A percentile compares a stretch with the other conserved stretches of the same genome.
Evolutionary conservation across 2,888 invertebrate species (phyloP).

Genomic region (Diogma glabrata): DNA sequence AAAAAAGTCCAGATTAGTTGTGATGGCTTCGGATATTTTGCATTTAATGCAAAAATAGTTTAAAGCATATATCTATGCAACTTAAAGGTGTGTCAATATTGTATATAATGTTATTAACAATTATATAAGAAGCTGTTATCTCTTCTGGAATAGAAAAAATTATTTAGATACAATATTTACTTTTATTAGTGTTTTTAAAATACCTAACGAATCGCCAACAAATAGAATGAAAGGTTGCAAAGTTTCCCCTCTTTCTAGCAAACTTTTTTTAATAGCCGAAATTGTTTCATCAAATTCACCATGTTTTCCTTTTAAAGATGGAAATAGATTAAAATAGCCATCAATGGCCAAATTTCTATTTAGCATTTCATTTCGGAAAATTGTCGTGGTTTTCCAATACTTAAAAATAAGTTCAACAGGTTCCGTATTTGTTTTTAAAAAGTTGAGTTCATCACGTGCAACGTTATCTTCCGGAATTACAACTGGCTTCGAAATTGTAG

Average conservation of each 20-base stretch:
- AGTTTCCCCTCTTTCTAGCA: not conserved
- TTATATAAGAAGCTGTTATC: not conserved
- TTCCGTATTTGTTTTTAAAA: not conserved
- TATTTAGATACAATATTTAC: too few relatives aligned
- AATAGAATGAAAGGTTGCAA: not conserved
- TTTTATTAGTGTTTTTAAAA: too few relatives aligned
- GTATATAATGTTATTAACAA: not conserved
- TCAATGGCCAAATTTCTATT: not conserved
- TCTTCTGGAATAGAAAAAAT: not conserved
- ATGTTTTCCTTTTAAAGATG: not conserved
- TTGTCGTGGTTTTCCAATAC: not conserved
- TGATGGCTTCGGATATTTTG: not conserved
- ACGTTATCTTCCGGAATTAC: not conserved
- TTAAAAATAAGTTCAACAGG: not conserved
- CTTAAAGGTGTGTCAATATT: not conserved
- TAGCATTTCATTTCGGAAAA: not conserved
- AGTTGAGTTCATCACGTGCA: not conserved
- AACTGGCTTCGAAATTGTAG: not conserved
- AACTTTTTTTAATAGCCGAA: not conserved
- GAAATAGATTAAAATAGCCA: not conserved
- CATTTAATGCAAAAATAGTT: not conserved
- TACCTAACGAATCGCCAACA: not conserved
- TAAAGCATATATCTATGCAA: not conserved
- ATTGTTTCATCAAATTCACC: constrained; percentile 2
- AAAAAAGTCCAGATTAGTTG: not conserved